Evolutionary conservation across 2,888 invertebrate species (phyloP), one percentile per base, ranked within the genome.

Genomic region (Syrphus vitripennis): DNA sequence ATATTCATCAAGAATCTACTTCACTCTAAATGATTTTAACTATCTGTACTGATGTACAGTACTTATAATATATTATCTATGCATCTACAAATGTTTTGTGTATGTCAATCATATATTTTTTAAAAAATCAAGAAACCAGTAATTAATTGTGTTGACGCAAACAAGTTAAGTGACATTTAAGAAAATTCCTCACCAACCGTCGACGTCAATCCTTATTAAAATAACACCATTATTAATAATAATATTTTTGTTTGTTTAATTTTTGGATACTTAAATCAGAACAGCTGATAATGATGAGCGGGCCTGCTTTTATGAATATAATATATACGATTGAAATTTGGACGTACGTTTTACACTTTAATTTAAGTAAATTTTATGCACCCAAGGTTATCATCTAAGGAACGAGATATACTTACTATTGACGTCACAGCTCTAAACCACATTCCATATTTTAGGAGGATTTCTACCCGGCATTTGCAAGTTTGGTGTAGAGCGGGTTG

Each of bases 361-460:
- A 63, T 50, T 50, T 67, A 67, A 4, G 48, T 67, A 10, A 50
- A 67, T 50, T 34, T 67, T 50, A 67, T 67, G 31, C 34, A 7
- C 9, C n/a, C 48, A 67, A 67, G 67, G 67, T 67, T 5, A 50
- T n/a, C 67, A 4, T 31, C 31, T 65, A n/a, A 19, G n/a, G 21
- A 48, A 67, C 67, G 3, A 50, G 31, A 67, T 34, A n/a, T n/a
- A n/a, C n/a, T n/a, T n/a, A 42, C 19, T 21, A 50, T 67, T 67
- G 48, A 67, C 50, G 67, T 34, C 67, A 50, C 14, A 34, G 21
- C n/a, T 10, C 0, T 63, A 29, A 14, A 48, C 19, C 29, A 50
- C 21, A 3, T 1, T 63, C 31, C 48, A 14, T 21, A 29, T 12
- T 45, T 45, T 12, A 50, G n/a, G 16, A 29, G 45, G 67, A 48